Conservation (phyloP, 2,888 invertebrate species). For the Ophion ellenae region DNA sequence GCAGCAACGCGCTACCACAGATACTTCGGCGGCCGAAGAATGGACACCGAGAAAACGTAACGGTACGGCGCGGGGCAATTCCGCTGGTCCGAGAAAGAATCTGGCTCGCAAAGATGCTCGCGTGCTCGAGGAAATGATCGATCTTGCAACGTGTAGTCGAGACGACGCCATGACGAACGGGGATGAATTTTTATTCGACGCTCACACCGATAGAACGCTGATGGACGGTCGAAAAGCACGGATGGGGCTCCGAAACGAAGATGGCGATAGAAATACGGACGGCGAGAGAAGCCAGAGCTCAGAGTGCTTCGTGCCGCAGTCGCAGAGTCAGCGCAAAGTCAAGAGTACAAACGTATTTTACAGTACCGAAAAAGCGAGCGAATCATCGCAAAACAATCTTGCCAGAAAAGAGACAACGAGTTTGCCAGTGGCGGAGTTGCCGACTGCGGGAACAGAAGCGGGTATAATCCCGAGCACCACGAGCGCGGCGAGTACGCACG, state of each 20-base stretch:
- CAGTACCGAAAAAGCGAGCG: slow-evolving; percentile 41
- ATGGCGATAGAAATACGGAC: slow-evolving; percentile 75
- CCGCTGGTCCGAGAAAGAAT: slow-evolving; percentile 68
- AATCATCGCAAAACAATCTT: background rate
- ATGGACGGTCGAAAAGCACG: slow-evolving; percentile 82
- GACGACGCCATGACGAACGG: slow-evolving; percentile 73
- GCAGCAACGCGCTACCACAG: slow-evolving; percentile 75
- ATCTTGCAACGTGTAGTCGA: slow-evolving; percentile 61
- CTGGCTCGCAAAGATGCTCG: slow-evolving; percentile 66
- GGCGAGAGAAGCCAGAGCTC: slow-evolving; percentile 80
- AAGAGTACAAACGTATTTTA: slow-evolving; percentile 61
- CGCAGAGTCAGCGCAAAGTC: slow-evolving; percentile 72
- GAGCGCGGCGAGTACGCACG: slow-evolving; percentile 25
- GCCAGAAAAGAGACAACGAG: background rate
- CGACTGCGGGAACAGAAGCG: background rate
- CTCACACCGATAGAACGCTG: slow-evolving; percentile 77
- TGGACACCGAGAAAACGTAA: slow-evolving; percentile 76
- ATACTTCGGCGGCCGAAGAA: slow-evolving; percentile 77
- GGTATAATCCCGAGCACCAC: background rate
- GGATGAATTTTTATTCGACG: slow-evolving; percentile 79
- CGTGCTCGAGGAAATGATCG: slow-evolving; percentile 72
- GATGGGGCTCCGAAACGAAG: slow-evolving; percentile 79
- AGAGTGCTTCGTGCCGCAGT: slow-evolving; percentile 80
- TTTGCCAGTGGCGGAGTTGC: background rate
- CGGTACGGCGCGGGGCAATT: slow-evolving; percentile 46